Conservation (phyloP, 2,113 vertebrate genomes). For the Lampris megalopsis region DNA sequence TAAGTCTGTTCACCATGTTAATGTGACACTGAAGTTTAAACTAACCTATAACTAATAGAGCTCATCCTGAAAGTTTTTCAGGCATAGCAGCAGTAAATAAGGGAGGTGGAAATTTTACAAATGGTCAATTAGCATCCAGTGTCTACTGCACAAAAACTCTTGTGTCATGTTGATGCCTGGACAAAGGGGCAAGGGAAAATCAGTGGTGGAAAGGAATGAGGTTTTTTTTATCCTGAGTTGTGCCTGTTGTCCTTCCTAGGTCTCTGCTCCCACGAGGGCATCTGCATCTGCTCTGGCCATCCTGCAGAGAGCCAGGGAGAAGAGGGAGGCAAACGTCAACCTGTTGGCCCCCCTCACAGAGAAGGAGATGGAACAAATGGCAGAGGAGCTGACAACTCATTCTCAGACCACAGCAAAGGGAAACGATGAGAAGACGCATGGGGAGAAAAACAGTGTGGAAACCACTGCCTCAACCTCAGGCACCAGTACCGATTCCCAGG, state of each 20-base stretch:
- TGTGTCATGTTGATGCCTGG: neutral
- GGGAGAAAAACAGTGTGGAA: slow-evolving; percentile 8
- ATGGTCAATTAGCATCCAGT: too few species aligned
- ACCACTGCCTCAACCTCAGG: neutral
- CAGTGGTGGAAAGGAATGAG: neutral
- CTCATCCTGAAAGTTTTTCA: too few species aligned
- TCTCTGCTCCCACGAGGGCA: slow-evolving; percentile 62
- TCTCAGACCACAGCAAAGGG: slow-evolving; percentile 13
- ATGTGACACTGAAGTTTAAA: too few species aligned
- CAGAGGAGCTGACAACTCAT: slow-evolving; percentile 27
- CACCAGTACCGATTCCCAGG: neutral
- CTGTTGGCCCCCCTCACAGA: slow-evolving; percentile 59
- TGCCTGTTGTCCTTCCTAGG: slow-evolving; percentile 66
- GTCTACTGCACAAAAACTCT: too few species aligned
- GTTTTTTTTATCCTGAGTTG: neutral
- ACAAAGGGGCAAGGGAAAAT: neutral
- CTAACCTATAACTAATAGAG: too few species aligned
- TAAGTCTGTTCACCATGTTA: too few species aligned
- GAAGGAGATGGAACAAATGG: slow-evolving; percentile 58
- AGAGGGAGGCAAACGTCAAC: slow-evolving; percentile 39
- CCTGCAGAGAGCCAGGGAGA: slow-evolving; percentile 68
- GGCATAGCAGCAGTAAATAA: too few species aligned
- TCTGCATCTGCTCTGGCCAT: slow-evolving; percentile 71
- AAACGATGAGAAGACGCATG: slow-evolving; percentile 31
- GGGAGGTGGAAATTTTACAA: too few species aligned